Conservation (phyloP, 2,888 invertebrate genomes). For the Heliconius ismenius region DNA sequence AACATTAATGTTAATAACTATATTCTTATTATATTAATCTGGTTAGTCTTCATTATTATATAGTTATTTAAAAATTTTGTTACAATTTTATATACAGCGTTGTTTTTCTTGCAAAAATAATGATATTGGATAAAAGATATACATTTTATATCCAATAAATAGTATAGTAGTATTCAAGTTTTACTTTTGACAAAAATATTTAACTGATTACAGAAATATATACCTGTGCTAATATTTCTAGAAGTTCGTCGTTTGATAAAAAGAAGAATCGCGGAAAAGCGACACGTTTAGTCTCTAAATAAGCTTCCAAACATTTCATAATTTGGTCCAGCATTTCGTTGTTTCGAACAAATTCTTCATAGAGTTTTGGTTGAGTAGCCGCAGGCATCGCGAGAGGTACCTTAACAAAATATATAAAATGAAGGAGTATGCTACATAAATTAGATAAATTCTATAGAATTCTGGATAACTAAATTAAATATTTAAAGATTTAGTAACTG, state of each 20-base stretch:
- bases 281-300: constrained; percentile 92
- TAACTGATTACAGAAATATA: background rate
- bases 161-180: background rate
- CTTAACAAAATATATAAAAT: constrained; percentile 56
- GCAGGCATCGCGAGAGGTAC: constrained; percentile 91
- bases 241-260: constrained; percentile 92
- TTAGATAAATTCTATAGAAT: no score
- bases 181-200: background rate
- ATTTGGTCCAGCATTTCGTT: constrained; percentile 93
- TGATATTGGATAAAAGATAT: background rate
- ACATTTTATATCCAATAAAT: background rate
- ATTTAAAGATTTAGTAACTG: no score
- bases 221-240: constrained; percentile 94
- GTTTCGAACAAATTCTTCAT: constrained; percentile 86
- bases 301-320: constrained; percentile 94
- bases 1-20: constrained; percentile 16
- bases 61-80: background rate
- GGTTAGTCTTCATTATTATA: background rate
- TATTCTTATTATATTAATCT: background rate
- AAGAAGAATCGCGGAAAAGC: constrained; percentile 95
- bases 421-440: background rate
- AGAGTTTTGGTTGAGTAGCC: constrained; percentile 86
- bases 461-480: no score
- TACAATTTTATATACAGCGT: no score
- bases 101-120: no score